Evolutionary conservation across 2,888 invertebrate species (phyloP), one percentile per base, ranked within the genome.

Genomic region (Malachius bipustulatus): DNA sequence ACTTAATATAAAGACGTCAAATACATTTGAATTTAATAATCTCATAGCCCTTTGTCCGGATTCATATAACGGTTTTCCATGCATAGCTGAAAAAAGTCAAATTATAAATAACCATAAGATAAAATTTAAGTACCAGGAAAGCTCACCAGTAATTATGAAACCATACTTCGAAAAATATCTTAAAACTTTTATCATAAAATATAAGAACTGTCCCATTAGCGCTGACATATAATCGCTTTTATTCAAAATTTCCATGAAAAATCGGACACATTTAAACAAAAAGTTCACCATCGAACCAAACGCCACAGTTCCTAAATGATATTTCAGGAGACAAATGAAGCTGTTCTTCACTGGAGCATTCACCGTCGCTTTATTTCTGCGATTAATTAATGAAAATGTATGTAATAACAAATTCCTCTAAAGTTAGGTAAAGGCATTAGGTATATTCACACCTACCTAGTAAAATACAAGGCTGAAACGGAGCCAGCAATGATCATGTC

Each of bases 401-500:
- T 9, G 6, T 8, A 24, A 24, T 8, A 24, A 24, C 24, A 8
- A 8, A 24, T 24, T 8, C 9, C 8, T 8, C 9, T n/a, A 9
- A 8, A 24, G 9, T 8, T 8, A 24, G 9, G 24, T 24, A 9
- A 8, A 8, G 8, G 9, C 24, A 8, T 24, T n/a, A 9, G 9
- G 9, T 8, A 24, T 24, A 9, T 24, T 24, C 9, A 34, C 10
- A 26, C 38, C 42, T 48, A 75, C 75, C 70, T 69, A 26, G 71
- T 64, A 53, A 79, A 79, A 53, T 74, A 80, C 78, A 78, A 79
- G 3, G 60, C 63, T 1, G 75, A 69, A 1, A 77, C 73, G 6
- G 76, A 64, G 4, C 77, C 74, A 27, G 75, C 75, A 36, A 79
- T 68, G 4, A 78, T 65, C 63, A 78, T 70, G 52, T 77, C 73